These are phyloP conservation scores for Odontothrips loti DNA, from an alignment of 2,888 invertebrate genomes.

Conservation along the genomic window DNA sequence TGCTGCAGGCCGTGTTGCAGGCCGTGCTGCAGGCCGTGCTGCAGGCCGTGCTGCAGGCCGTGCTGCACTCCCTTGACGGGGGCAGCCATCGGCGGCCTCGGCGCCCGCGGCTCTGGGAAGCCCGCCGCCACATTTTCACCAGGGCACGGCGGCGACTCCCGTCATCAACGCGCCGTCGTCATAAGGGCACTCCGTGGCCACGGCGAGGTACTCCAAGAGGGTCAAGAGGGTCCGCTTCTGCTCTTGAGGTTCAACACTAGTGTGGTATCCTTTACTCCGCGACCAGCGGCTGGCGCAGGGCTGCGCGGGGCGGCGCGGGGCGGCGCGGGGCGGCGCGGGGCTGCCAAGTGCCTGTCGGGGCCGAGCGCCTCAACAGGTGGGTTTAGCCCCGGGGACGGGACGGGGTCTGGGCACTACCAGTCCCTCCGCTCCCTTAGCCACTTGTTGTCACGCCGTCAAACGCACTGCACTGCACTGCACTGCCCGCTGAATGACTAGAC, in stretches of 20 bases:
- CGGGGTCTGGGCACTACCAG: too few species aligned
- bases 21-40: not conserved
- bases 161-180: not conserved
- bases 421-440: not conserved
- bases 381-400: too few species aligned
- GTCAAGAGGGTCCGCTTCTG: too few species aligned
- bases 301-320: not conserved
- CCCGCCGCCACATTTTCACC: conserved; percentile 17
- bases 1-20: not conserved
- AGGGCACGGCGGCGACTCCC: not conserved
- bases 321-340: not conserved
- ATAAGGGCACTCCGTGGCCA: not conserved
- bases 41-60: not conserved
- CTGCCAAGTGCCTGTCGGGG: not conserved
- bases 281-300: not conserved
- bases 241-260: not conserved
- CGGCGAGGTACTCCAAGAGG: not conserved
- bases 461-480: too few species aligned
- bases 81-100: not conserved
- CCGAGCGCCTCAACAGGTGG: not conserved
- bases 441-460: not conserved
- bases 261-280: not conserved
- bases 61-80: not conserved
- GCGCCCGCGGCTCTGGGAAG: conserved; percentile 9
- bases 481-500: not conserved